Evolutionary conservation across 1,140 invertebrate species (phyloP).

Genomic region (Periplaneta americana): DNA sequence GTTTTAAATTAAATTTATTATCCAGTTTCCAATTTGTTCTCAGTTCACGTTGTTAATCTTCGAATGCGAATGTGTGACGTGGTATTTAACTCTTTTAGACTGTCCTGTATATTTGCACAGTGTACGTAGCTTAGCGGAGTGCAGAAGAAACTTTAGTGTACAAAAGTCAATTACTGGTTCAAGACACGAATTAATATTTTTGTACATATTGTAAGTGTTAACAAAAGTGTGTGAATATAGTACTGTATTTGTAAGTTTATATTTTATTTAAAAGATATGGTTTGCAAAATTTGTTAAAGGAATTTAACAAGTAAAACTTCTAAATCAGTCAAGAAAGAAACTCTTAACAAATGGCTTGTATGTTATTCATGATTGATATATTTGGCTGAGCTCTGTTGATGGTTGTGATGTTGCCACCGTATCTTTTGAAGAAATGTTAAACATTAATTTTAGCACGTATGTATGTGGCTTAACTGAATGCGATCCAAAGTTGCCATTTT

Average conservation of each 20-base stretch:
- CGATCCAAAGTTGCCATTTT: background rate
- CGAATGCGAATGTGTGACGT: slow-evolving; percentile 12
- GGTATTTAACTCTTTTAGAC: slow-evolving; percentile 15
- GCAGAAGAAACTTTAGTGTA: slow-evolving; percentile 37
- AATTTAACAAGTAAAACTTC: slow-evolving; percentile 38
- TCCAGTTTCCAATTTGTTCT: slow-evolving; percentile 12
- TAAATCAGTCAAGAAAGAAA: slow-evolving; percentile 20
- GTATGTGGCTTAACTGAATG: background rate
- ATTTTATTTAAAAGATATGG: slow-evolving; percentile 34
- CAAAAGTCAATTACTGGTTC: slow-evolving; percentile 44
- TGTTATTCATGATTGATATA: background rate
- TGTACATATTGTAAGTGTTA: slow-evolving; percentile 46
- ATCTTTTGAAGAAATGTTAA: slow-evolving; percentile 18
- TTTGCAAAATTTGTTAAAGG: slow-evolving; percentile 42
- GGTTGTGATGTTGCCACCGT: background rate
- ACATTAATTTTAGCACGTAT: background rate
- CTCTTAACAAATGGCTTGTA: slow-evolving; percentile 7
- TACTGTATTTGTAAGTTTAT: slow-evolving; percentile 34
- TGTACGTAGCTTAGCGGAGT: slow-evolving; percentile 28
- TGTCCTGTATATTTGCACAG: slow-evolving; percentile 30
- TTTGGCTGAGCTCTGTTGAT: slow-evolving; percentile 6
- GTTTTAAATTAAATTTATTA: slow-evolving; percentile 18
- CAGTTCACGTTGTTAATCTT: slow-evolving; percentile 13
- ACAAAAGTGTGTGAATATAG: slow-evolving; percentile 39
- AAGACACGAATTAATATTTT: slow-evolving; percentile 43